phyloP scores from a whole-genome alignment of 2,888 invertebrate genomes.

The Xestoiulus laeticollis region DNA sequence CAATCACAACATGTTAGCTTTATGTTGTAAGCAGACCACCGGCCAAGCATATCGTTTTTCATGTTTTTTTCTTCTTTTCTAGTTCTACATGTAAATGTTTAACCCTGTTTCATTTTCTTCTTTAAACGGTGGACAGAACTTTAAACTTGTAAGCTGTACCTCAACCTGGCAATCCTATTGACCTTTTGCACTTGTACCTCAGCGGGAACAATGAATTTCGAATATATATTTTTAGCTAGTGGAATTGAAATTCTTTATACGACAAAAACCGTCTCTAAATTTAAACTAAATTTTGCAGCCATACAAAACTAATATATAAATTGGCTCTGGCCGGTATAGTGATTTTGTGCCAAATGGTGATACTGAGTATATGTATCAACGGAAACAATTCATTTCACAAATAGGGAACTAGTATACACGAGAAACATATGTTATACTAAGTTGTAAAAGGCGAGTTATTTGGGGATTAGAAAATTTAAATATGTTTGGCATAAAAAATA shows the following conservation, averaged over 20 bases:
- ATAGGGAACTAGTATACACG: too few species aligned
- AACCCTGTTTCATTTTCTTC: not conserved
- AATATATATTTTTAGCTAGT: not conserved
- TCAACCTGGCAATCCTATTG: not conserved
- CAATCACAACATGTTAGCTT: not conserved
- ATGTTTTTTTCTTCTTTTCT: not conserved
- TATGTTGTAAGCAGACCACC: conserved; percentile 2
- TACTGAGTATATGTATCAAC: too few species aligned
- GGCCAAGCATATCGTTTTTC: not conserved
- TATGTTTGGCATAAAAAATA: too few species aligned
- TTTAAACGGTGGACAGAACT: not conserved
- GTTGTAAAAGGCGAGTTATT: too few species aligned
- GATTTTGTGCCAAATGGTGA: too few species aligned
- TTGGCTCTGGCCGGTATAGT: too few species aligned
- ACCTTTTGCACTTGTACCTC: not conserved
- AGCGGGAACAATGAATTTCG: not conserved
- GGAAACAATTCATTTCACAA: too few species aligned
- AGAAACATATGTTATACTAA: too few species aligned
- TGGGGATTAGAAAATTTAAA: too few species aligned
- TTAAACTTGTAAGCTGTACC: not conserved
- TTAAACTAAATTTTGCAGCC: not conserved
- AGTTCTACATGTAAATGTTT: too few species aligned
- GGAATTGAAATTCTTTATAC: not conserved
- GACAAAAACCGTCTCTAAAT: not conserved
- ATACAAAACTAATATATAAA: not conserved